Evolutionary conservation across 1,140 invertebrate species (phyloP), one percentile per base, ranked within the genome.

Genomic region (Antheraea pernyi): DNA sequence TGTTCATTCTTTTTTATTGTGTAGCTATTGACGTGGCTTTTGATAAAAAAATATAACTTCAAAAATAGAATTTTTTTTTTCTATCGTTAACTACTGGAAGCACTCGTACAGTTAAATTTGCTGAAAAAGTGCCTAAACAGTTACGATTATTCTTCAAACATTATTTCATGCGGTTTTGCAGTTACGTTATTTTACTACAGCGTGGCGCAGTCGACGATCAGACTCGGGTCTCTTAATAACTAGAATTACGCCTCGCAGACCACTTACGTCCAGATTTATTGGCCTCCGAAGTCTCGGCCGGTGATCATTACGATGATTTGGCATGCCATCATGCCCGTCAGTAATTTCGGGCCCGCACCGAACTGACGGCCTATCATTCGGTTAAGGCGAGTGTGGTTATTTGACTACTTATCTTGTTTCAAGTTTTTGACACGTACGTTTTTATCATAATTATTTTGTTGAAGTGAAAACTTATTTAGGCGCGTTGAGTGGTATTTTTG

Each of bases 261-360:
- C 74, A 76, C 70, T 79, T 72, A 76, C 59, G 65, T 61, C 42
- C 68, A 74, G 77, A 79, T 77, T 79, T 79, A 79, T 77, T 68
- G 58, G 61, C 67, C 64, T 72, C 75, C 42, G 70, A 58, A 75
- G 72, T 68, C 48, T 59, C 68, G 70, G 69, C 67, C 63, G 65
- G 59, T 66, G 68, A 42, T 67, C 73, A 79, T 79, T 79, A 79
- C 67, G 19, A 67, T 77, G 72, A 79, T 79, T 71, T 64, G 69
- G 48, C 73, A 37, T 66, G 60, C 39, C 62, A 75, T 78, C 76
- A 73, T 69, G 75, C 73, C 72, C 67, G 62, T 39, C 61, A 46
- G 66, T 74, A 77, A 80, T 77, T 74, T 75, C 37, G 46, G 71
- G 65, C 53, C 60, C 60, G 18, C n/a, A 64, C 19, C 48, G 48